These are phyloP conservation scores for Sardinella longiceps DNA, from an alignment of 2,797 vertebrate species.

Conservation along the genomic window DNA sequence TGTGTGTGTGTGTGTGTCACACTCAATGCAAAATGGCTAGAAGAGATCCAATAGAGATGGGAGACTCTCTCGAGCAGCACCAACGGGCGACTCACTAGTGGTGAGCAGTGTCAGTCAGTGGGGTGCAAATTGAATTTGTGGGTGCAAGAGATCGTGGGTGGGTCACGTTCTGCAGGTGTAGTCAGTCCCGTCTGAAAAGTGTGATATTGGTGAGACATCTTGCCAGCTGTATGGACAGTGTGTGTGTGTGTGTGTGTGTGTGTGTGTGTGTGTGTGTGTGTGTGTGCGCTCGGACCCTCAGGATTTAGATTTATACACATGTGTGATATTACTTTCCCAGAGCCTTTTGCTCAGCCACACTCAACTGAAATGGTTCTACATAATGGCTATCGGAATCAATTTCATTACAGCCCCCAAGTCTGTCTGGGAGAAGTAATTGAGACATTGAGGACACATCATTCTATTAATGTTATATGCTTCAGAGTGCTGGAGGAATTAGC, in stretches of 20 bases:
- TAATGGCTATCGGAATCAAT: no score
- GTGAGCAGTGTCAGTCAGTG: neutral
- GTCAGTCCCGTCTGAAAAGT: slow-evolving; percentile 36
- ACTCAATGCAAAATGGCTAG: no score
- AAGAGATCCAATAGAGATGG: neutral
- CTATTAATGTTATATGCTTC: no score
- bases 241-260: neutral
- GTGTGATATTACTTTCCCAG: neutral
- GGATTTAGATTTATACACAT: no score
- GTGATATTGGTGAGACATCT: slow-evolving; percentile 52
- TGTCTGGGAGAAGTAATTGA: no score
- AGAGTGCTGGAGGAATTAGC: no score
- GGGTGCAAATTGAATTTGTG: slow-evolving; percentile 38
- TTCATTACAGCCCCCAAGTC: no score
- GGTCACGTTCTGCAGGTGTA: slow-evolving; percentile 27
- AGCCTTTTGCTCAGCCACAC: neutral
- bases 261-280: slow-evolving; percentile 16
- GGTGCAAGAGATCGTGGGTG: neutral
- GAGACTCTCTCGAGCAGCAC: no score
- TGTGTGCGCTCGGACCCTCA: neutral
- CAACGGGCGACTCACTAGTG: no score
- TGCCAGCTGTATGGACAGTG: slow-evolving; percentile 15
- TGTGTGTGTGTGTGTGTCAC: neutral
- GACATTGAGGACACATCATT: no score
- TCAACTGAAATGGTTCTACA: neutral